Percentiles rank a stretch among this genome's conserved stretches.
Evolutionary conservation across 92 coral and sea anemone genomes (phyloP).

Genomic region (Umimayanthus kanabou): DNA sequence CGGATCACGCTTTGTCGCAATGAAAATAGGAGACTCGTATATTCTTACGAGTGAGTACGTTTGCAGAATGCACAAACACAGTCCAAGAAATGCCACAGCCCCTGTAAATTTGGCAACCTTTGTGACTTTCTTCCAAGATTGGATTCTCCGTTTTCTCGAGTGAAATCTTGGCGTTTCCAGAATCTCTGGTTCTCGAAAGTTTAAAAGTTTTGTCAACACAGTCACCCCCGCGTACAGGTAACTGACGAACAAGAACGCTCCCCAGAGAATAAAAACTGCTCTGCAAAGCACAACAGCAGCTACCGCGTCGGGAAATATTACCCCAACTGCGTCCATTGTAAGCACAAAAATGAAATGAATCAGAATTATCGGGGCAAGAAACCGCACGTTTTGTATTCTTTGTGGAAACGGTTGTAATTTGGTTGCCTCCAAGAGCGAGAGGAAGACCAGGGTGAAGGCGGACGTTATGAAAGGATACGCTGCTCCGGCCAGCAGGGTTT

Average conservation of each 20-base stretch:
- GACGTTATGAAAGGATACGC: slow-evolving; percentile 32
- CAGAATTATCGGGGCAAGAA: slow-evolving; percentile 1
- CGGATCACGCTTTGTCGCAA: slow-evolving; percentile 9
- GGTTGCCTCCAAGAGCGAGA: slow-evolving; percentile 36
- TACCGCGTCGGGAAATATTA: background rate
- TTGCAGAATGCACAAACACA: slow-evolving; percentile 22
- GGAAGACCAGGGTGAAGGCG: slow-evolving; percentile 25
- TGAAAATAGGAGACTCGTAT: background rate
- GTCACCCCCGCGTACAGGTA: slow-evolving; percentile 28
- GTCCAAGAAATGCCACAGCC: slow-evolving; percentile 26
- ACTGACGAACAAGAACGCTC: slow-evolving; percentile 12
- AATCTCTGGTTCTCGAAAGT: background rate
- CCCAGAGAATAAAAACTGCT: slow-evolving; percentile 30
- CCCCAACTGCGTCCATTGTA: background rate
- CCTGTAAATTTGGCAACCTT: slow-evolving; percentile 37
- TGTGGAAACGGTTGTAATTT: slow-evolving; percentile 23
- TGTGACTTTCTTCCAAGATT: slow-evolving; percentile 1
- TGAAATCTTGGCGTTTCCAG: background rate
- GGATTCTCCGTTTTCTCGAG: background rate
- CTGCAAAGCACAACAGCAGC: slow-evolving; percentile 21
- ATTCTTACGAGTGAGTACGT: slow-evolving; percentile 17
- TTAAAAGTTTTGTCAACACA: slow-evolving; percentile 4
- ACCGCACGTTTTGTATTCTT: slow-evolving; percentile 11
- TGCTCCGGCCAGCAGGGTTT: slow-evolving; percentile 11
- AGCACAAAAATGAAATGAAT: background rate